Base-by-base conservation (phyloP, 1,140 invertebrate species). In the Aleiodes sp. region DNA sequence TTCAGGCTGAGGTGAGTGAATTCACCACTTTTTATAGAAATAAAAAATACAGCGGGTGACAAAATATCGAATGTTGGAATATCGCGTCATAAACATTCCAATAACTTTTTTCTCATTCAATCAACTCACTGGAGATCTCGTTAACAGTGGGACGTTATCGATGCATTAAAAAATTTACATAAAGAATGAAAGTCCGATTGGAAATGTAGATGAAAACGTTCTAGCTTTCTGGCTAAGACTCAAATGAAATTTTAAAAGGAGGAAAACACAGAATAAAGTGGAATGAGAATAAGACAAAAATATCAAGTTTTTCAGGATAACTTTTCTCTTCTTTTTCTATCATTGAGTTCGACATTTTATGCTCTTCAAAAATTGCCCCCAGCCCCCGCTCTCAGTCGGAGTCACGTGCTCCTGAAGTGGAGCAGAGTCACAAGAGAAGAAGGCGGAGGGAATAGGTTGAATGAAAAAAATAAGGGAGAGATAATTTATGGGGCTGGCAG, bases 141-240 rank as follows among this genome's bases (percentile, higher is more conserved):
- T 35, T 65, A 56, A 43, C 29, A 43, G 24, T n/a, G 28, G 10
- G 14, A 29, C 37, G n/a, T 62, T 68, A 68, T 68, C 66, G 59
- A 68, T 68, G 66, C 57, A 35, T 61, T 62, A 62, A 43, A 60
- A 68, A 68, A 68, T 68, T 68, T 60, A 37, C 59, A 68, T 68
- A 52, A 14, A 62, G 52, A 52, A 68, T 68, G 21, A 60, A 52
- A 68, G 52, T 41, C 14, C 35, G 14, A 28, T 66, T 57, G 35
- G 33, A 68, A 41, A 60, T 56, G 56, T 12, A 59, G 28, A 59
- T 59, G 35, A 68, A 41, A 43, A 43, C 35, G 16, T 64, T 39
- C 37, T n/a, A 64, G 26, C 21, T 21, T 19, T 14, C 1, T 10
- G 31, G 1, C 9, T 8, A 31, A 60, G 9, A 33, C 4, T 29